Conservation (phyloP, 2,888 invertebrate species). For the Eristalis tenax region DNA sequence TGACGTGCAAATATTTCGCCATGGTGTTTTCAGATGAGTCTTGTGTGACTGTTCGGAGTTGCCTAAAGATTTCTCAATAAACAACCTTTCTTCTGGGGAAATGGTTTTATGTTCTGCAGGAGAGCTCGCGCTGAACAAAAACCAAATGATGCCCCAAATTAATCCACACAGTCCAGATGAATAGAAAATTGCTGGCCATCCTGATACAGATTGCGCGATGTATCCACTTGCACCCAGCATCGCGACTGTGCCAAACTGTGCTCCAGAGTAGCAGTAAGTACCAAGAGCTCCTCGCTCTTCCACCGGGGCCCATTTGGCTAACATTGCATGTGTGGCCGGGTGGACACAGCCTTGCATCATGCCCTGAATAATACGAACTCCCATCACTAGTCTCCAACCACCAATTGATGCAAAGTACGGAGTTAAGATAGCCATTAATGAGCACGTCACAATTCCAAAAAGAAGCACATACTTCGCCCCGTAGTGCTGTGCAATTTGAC, state of each 20-base stretch:
- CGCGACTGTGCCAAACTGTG: constrained; percentile 90
- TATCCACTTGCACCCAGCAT: constrained; percentile 88
- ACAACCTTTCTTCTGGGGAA: constrained; percentile 84
- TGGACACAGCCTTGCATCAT: constrained; percentile 86
- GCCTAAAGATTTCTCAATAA: constrained; percentile 86
- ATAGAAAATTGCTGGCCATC: constrained; percentile 91
- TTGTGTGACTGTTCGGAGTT: constrained; percentile 76
- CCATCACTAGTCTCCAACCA: constrained; percentile 84
- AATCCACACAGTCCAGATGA: constrained; percentile 85
- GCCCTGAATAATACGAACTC: constrained; percentile 85
- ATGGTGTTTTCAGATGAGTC: constrained; percentile 84
- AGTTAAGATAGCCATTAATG: constrained; percentile 85
- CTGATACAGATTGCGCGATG: constrained; percentile 85
- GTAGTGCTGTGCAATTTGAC: constrained; percentile 87
- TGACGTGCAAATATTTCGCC: constrained; percentile 88
- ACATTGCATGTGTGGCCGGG: constrained; percentile 85
- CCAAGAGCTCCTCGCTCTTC: constrained; percentile 86
- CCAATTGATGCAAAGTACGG: constrained; percentile 86
- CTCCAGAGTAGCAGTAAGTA: constrained; percentile 87
- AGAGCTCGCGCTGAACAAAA: constrained; percentile 85
- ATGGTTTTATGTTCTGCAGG: constrained; percentile 85
- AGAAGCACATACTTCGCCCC: constrained; percentile 86
- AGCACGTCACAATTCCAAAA: constrained; percentile 83
- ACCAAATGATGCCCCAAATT: constrained; percentile 85
- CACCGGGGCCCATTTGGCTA: constrained; percentile 88